phyloP scores from a whole-genome alignment of 92 coral and sea anemone species.

The Metridium senile region DNA sequence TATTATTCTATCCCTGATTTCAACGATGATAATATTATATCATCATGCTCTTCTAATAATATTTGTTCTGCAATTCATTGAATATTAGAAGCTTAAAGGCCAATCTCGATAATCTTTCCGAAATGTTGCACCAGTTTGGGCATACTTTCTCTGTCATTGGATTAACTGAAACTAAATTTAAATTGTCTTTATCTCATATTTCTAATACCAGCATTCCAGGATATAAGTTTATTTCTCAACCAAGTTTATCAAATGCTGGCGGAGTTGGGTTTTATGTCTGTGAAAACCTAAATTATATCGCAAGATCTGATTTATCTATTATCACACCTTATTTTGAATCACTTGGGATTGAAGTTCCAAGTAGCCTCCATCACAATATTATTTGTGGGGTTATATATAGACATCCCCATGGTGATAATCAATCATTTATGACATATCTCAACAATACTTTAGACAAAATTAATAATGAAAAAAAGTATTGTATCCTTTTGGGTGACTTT shows the following conservation, averaged over 20 bases:
- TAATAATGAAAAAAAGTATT: too few relatives aligned
- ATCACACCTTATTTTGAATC: conserved; percentile 40
- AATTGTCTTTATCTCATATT: background rate
- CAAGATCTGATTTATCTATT: conserved; percentile 24
- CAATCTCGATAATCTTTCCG: conserved; percentile 21
- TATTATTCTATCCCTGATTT: conserved; percentile 39
- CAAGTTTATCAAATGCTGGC: conserved; percentile 43
- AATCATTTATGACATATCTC: conserved; percentile 27
- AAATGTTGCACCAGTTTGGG: conserved; percentile 19
- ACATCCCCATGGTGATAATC: conserved; percentile 46
- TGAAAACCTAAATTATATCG: conserved; percentile 10
- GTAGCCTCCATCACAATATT: conserved; percentile 33
- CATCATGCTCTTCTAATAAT: conserved; percentile 1
- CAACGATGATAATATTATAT: conserved; percentile 5
- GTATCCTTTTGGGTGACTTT: too few relatives aligned
- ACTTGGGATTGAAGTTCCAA: conserved; percentile 51
- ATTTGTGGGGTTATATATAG: conserved; percentile 57
- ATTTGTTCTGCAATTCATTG: conserved; percentile 25
- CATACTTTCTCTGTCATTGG: conserved; percentile 48
- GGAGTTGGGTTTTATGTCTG: conserved; percentile 42
- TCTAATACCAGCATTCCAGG: conserved; percentile 33
- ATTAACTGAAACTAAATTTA: conserved; percentile 44
- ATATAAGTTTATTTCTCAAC: conserved; percentile 45
- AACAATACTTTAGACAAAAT: too few relatives aligned
- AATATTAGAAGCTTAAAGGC: conserved; percentile 31